Evolutionary conservation across 2,797 vertebrate genomes (phyloP).

Genomic region (Remorina albescens): DNA sequence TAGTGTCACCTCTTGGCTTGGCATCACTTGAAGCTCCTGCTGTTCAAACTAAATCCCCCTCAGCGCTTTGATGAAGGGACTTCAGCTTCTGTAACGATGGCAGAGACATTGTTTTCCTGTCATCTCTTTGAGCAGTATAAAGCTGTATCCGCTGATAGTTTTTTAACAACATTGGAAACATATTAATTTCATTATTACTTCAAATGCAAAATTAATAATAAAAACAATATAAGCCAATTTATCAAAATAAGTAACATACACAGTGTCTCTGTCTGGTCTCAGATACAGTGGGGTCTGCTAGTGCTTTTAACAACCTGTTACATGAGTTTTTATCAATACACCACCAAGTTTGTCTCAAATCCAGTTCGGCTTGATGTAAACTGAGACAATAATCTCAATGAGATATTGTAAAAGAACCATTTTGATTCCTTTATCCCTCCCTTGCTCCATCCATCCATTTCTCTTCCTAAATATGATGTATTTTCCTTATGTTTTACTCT

Average conservation of each 20-base stretch:
- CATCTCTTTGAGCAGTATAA: background rate
- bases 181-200: no score
- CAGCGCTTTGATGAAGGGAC: background rate
- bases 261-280: no score
- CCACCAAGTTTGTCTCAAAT: no score
- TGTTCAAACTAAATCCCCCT: background rate
- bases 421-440: constrained; percentile 19
- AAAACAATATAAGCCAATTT: no score
- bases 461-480: constrained; percentile 41
- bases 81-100: background rate
- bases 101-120: background rate
- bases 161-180: no score
- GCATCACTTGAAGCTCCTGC: background rate
- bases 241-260: no score
- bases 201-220: no score
- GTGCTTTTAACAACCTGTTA: no score
- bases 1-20: background rate
- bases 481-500: constrained; percentile 34
- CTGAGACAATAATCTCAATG: background rate
- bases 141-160: no score
- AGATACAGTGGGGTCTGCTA: no score
- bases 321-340: no score
- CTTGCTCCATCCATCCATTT: constrained; percentile 30
- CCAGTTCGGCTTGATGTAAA: background rate
- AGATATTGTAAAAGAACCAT: background rate